These are phyloP conservation scores for Virgularia gustaviana DNA, from an alignment of 92 coral and sea anemone species.

Conservation along the genomic window DNA sequence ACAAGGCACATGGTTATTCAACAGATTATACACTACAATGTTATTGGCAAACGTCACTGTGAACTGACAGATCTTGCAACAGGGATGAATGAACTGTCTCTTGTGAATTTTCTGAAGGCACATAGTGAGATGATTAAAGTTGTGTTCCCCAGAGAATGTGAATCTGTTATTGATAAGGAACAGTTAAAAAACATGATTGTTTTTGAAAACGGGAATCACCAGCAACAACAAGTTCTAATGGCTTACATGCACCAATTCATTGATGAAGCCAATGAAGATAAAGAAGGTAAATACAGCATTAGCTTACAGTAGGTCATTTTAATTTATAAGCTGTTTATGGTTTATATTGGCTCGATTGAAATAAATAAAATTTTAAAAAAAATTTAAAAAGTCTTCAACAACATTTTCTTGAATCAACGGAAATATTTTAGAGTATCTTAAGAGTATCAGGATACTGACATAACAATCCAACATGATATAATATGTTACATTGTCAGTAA, in stretches of 20 bases:
- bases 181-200: conserved; percentile 26
- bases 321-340: too few relatives aligned
- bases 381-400: too few relatives aligned
- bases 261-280: conserved; percentile 30
- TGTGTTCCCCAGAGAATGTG: conserved; percentile 41
- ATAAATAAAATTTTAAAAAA: too few relatives aligned
- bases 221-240: conserved; percentile 11
- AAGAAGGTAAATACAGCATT: conserved; percentile 27
- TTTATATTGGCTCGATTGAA: too few relatives aligned
- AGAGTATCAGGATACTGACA: too few relatives aligned
- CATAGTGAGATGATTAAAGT: conserved; percentile 15
- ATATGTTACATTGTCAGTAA: too few relatives aligned
- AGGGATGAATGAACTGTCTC: conserved; percentile 53
- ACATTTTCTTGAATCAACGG: too few relatives aligned
- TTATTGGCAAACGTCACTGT: conserved; percentile 39
- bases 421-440: too few relatives aligned
- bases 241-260: conserved; percentile 30
- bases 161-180: conserved; percentile 33
- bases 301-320: too few relatives aligned
- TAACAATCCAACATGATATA: too few relatives aligned
- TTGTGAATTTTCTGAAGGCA: conserved; percentile 40
- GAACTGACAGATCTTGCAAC: conserved; percentile 47
- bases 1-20: conserved; percentile 40
- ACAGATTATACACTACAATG: conserved; percentile 41
- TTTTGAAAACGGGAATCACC: conserved; percentile 5